A percentile compares a stretch with the other conserved stretches of the same genome.
Conservation (phyloP, 2,113 vertebrate genomes). For the Galbula dea region DNA sequence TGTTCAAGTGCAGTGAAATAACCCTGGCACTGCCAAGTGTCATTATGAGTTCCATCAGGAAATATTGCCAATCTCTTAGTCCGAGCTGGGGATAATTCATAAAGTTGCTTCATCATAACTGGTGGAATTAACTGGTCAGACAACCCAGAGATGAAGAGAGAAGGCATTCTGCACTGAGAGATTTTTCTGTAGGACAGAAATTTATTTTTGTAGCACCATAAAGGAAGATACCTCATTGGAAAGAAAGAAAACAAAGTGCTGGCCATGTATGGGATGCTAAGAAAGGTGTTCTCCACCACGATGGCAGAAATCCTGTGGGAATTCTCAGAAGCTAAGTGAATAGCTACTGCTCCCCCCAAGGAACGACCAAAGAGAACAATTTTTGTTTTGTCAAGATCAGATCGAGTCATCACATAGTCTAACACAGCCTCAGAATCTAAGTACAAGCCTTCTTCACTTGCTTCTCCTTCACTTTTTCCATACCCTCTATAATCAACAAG, state of each 20-base stretch:
- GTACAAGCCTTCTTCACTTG: conserved; percentile 91
- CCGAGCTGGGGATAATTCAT: conserved; percentile 94
- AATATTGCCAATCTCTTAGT: conserved; percentile 97
- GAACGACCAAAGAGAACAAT: conserved; percentile 96
- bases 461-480: conserved; percentile 95
- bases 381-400: conserved; percentile 98
- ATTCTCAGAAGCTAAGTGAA: conserved; percentile 92
- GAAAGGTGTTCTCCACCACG: conserved; percentile 97
- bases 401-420: conserved; percentile 94
- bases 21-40: conserved; percentile 99
- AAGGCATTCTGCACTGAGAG: conserved; percentile 93
- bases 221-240: conserved; percentile 92
- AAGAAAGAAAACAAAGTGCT: conserved; percentile 96
- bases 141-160: conserved; percentile 95
- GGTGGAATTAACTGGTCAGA: conserved; percentile 98
- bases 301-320: conserved; percentile 94
- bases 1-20: conserved; percentile 96
- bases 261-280: conserved; percentile 99
- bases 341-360: conserved; percentile 93
- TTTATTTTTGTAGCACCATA: conserved; percentile 99
- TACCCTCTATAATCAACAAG: conserved; percentile 97
- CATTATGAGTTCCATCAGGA: conserved; percentile 97
- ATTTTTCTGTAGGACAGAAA: conserved; percentile 95
- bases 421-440: conserved; percentile 93
- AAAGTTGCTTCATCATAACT: conserved; percentile 99